These are phyloP conservation scores for Epinephelus coioides DNA, from an alignment of 2,797 vertebrate species.

Conservation along the genomic window DNA sequence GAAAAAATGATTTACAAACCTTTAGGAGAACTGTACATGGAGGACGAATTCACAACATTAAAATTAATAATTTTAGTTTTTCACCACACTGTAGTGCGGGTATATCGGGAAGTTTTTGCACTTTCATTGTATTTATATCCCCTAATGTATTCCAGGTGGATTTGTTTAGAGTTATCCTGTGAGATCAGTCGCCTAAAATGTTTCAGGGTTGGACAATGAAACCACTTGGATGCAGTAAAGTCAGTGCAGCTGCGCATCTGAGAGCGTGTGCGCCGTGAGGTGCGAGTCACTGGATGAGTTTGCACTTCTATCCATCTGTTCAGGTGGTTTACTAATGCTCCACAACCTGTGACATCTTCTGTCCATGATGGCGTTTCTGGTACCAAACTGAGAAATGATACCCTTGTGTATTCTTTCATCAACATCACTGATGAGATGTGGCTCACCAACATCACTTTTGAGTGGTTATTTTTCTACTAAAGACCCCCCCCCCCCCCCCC, in stretches of 20 bases:
- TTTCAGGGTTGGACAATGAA: background rate
- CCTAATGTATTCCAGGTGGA: background rate
- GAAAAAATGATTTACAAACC: background rate
- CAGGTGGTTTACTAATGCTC: background rate
- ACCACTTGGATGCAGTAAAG: background rate
- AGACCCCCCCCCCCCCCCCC: background rate
- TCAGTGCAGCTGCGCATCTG: background rate
- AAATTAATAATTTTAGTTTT: background rate
- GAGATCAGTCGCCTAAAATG: no score
- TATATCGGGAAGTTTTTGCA: background rate
- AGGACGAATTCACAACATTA: no score
- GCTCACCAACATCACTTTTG: background rate
- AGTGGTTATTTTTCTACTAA: background rate
- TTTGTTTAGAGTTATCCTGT: background rate
- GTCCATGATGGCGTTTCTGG: fast-evolving
- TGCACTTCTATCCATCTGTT: conserved; percentile 14
- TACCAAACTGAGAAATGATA: background rate
- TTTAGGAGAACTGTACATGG: background rate
- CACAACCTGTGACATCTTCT: background rate
- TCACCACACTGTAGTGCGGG: background rate
- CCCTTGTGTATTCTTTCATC: fast-evolving
- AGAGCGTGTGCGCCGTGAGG: background rate
- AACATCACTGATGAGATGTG: no score
- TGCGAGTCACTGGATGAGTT: background rate
- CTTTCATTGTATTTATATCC: background rate